Percentiles rank a stretch among this genome's conserved stretches.
phyloP scores from a whole-genome alignment of 1,140 invertebrate genomes.

The Trichogramma pretiosum region DNA sequence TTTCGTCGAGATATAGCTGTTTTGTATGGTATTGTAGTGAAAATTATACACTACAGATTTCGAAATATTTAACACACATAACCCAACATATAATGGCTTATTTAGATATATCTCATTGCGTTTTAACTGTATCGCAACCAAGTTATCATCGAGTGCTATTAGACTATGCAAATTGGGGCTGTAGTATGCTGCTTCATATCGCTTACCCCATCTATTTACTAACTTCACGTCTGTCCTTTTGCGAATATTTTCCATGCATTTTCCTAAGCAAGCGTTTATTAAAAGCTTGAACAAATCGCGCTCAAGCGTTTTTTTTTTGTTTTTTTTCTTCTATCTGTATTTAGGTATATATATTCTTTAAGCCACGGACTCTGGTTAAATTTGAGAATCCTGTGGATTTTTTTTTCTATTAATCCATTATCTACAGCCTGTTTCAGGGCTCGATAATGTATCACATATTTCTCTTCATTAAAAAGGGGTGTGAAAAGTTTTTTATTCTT shows the following conservation, averaged over 20 bases:
- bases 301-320: neutral
- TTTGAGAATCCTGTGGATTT: no score
- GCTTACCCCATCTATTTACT: constrained; percentile 21
- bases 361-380: no score
- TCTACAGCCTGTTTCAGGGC: no score
- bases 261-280: no score
- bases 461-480: no score
- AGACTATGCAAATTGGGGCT: constrained; percentile 29
- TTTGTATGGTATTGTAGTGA: constrained; percentile 22
- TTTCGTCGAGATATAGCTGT: no score
- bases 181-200: constrained; percentile 20
- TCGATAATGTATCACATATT: no score
- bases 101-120: constrained; percentile 18
- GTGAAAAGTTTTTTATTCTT: no score
- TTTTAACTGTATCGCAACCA: constrained; percentile 20
- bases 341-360: no score
- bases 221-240: constrained; percentile 33
- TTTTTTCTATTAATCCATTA: no score
- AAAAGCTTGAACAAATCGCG: neutral
- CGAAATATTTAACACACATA: constrained; percentile 18
- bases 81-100: constrained; percentile 24
- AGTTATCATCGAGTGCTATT: constrained; percentile 25
- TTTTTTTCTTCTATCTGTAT: neutral
- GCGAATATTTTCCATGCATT: constrained; percentile 39
- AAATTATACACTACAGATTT: constrained; percentile 14